Evolutionary conservation across 30 jellyfish, hydroid and myxozoan species (phyloP).

Genomic region (Pseudorhiza aurosa): DNA sequence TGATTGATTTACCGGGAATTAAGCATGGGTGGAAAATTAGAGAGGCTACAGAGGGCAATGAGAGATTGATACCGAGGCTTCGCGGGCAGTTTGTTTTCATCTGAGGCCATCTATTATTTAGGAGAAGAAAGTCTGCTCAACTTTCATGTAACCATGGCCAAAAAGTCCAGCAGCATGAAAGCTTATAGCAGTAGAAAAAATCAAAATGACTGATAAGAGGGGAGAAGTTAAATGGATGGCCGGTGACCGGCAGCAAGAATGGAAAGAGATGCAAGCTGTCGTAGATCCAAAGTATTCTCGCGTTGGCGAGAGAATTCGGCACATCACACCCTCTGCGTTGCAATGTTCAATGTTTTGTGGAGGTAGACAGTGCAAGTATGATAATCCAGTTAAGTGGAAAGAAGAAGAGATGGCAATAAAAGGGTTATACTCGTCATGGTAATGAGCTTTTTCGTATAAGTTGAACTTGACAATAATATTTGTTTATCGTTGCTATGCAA

Average conservation of each 20-base stretch:
- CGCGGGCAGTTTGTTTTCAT: slow-evolving; percentile 75
- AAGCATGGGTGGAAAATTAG: too few species aligned
- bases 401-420: slow-evolving; percentile 85
- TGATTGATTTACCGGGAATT: too few species aligned
- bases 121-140: background rate
- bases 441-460: background rate
- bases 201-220: slow-evolving; percentile 65
- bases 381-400: slow-evolving; percentile 83
- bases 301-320: slow-evolving; percentile 89
- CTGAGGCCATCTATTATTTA: background rate
- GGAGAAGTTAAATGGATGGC: slow-evolving; percentile 81
- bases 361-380: slow-evolving; percentile 93
- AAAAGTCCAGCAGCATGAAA: background rate
- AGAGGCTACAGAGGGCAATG: too few species aligned
- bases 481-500: background rate
- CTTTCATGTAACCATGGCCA: background rate
- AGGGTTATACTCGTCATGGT: slow-evolving; percentile 96
- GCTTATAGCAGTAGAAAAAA: background rate
- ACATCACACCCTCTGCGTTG: slow-evolving; percentile 84
- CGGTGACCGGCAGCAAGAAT: slow-evolving; percentile 1
- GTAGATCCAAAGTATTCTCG: slow-evolving; percentile 88
- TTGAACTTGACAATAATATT: background rate
- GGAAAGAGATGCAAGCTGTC: slow-evolving; percentile 30
- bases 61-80: slow-evolving; percentile 15
- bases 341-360: slow-evolving; percentile 98